Conservation (phyloP, 1,140 invertebrate genomes). For the Drosophila orosa region DNA sequence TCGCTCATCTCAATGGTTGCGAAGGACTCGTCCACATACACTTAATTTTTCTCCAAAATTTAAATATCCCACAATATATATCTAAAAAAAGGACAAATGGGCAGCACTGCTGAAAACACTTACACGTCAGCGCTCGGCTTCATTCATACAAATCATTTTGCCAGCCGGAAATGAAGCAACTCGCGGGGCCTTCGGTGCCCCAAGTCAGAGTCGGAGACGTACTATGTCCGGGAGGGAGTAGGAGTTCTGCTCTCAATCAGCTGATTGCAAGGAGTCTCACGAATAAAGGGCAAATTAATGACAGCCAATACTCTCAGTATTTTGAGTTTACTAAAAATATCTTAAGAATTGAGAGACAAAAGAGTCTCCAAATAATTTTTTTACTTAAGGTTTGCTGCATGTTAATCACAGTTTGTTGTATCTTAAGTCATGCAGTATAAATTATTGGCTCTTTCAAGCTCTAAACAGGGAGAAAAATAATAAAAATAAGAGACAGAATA, state of each 20-base stretch:
- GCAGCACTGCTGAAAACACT: slow-evolving; percentile 35
- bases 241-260: slow-evolving; percentile 6
- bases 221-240: no score
- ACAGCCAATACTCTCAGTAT: neutral
- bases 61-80: no score
- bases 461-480: neutral
- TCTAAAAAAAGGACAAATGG: neutral
- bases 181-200: slow-evolving; percentile 52
- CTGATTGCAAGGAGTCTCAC: slow-evolving; percentile 9
- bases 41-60: no score
- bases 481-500: neutral
- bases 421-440: neutral
- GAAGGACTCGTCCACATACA: neutral
- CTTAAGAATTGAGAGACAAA: neutral
- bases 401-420: neutral
- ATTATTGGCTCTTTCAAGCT: neutral
- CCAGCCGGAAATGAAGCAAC: slow-evolving; percentile 75
- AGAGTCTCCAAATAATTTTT: neutral
- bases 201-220: slow-evolving; percentile 1
- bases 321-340: neutral
- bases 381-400: neutral
- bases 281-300: neutral
- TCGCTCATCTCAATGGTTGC: neutral
- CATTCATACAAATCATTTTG: slow-evolving; percentile 79
- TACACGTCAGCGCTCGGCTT: slow-evolving; percentile 53